phyloP scores from a whole-genome alignment of 2,113 vertebrate species.

The Nycticryphes semicollaris region DNA sequence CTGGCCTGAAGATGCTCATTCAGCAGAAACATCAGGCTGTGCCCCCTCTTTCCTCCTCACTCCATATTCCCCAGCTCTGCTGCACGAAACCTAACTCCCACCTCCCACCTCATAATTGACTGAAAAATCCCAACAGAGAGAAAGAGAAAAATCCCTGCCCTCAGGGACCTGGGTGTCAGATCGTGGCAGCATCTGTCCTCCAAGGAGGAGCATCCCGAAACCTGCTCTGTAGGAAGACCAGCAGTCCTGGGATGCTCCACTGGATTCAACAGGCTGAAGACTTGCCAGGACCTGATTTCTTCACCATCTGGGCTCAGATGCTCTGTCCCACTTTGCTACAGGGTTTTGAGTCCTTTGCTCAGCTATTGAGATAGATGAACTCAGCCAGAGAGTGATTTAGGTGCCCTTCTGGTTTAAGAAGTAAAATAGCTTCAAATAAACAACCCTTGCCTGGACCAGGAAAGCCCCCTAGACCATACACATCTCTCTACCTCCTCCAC shows the following conservation, averaged over 20 bases:
- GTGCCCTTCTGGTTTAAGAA: not conserved
- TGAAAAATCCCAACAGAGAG: not conserved
- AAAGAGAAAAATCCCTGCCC: not conserved
- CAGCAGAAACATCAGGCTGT: not conserved
- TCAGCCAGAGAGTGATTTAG: not conserved
- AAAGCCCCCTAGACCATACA: accelerated
- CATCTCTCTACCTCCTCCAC: not conserved
- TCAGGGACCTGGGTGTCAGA: not conserved
- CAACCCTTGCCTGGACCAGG: not conserved
- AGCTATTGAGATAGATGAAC: not conserved
- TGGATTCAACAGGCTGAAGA: not conserved
- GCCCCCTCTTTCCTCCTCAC: not conserved
- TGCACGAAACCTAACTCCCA: not conserved
- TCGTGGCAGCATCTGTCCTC: not conserved
- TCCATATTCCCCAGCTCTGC: not conserved
- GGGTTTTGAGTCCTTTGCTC: not conserved
- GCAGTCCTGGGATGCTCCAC: not conserved
- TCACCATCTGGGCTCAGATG: not conserved
- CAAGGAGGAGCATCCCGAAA: not conserved
- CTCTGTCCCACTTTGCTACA: not conserved
- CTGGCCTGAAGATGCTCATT: not conserved
- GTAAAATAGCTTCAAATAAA: not conserved
- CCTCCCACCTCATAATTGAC: not conserved
- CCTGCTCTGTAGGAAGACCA: not conserved
- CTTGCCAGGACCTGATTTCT: not conserved